Base-by-base conservation (phyloP, 2,888 invertebrate species). In the Dynastes hyllus region DNA sequence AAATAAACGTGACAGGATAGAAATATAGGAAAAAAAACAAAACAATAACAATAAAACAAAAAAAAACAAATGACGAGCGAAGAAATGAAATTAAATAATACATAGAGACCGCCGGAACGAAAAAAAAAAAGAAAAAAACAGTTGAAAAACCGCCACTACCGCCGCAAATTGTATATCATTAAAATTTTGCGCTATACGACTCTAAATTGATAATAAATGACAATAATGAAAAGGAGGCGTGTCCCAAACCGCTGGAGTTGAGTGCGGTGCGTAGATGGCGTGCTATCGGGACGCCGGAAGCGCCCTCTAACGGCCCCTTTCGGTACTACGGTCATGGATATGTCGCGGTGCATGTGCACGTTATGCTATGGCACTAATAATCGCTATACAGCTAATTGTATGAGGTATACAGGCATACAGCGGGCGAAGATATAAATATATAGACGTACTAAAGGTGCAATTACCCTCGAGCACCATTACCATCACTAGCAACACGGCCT, bases 191-290 rank as follows among this genome's bases (percentile, higher is more conserved):
- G 88, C 88, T 88, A 83, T 84, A 83, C 87, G 87, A 85, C 84
- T 87, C 85, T 86, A 88, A 88, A 88, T 88, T 88, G 88, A 87
- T 88, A 88, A 88, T 88, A 88, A 88, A 88, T 88, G 88, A 88
- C 88, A 88, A 88, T 88, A 88, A 88, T 88, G 87, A 88, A 88
- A 87, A 83, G 87, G 84, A 83, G 88, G 88, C 87, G 87, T 85
- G 85, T 83, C 84, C 84, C 84, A 83, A 84, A 83, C 84, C 84
- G 85, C 45, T 8, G 45, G 45, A 9, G 11, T 45, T 2, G 45
- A 45, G 45, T 45, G 55, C 22, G 22, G 45, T 45, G 55, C 22
- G 22, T 55, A 55, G 13, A 84, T 87, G 85, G 85, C 86, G 86
- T 87, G 85, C 67, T 22, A 27, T 32, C 82, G 81, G 84, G 84